Conservation (phyloP, 2,888 invertebrate genomes). For the Chrysotoxum bicinctum region DNA sequence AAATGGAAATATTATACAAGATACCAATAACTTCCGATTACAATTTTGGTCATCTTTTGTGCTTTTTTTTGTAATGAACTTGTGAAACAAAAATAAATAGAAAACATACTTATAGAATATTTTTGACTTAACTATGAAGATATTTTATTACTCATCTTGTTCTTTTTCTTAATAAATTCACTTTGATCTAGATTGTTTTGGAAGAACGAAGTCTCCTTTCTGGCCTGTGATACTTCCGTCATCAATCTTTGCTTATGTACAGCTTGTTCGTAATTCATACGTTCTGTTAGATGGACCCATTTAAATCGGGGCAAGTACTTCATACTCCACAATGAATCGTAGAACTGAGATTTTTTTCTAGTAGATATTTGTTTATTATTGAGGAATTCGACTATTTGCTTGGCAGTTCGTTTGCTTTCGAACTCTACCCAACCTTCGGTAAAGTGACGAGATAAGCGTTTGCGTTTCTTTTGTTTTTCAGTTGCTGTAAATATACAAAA, state of each 20-base stretch:
- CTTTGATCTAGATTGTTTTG: constrained; percentile 91
- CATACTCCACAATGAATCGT: constrained; percentile 96
- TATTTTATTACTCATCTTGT: constrained; percentile 76
- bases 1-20: no score
- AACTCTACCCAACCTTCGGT: constrained; percentile 99
- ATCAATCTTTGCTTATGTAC: constrained; percentile 92
- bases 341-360: constrained; percentile 92
- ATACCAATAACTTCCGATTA: no score
- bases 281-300: constrained; percentile 97
- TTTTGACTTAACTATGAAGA: constrained; percentile 3
- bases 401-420: constrained; percentile 92
- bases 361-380: constrained; percentile 94
- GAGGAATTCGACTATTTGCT: constrained; percentile 90
- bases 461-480: constrained; percentile 80
- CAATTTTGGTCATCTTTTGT: no score
- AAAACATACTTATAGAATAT: not conserved
- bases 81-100: not conserved
- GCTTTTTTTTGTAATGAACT: no score
- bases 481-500: constrained; percentile 7
- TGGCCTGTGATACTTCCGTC: constrained; percentile 94
- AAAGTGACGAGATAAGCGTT: constrained; percentile 84
- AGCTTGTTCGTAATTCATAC: constrained; percentile 95
- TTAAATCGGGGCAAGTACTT: constrained; percentile 97
- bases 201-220: constrained; percentile 94
- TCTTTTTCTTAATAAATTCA: constrained; percentile 84